A percentile compares a stretch with the other conserved stretches of the same genome.
Conservation (phyloP, 2,888 invertebrate species). For the Automeris io region DNA sequence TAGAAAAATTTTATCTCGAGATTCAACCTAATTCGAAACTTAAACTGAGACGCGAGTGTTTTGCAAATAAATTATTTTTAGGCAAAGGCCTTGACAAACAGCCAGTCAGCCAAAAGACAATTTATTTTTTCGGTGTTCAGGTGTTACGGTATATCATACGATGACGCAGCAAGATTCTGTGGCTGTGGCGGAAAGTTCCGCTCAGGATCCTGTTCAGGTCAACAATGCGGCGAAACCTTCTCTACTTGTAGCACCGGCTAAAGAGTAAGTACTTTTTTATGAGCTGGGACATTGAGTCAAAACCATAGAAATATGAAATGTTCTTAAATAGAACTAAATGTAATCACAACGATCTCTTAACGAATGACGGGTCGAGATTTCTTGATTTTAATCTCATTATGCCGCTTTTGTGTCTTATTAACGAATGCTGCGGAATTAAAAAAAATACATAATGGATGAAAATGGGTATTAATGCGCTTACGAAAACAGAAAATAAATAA, state of each 20-base stretch:
- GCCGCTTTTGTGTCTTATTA: too few species aligned
- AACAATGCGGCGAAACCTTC: conserved; percentile 14
- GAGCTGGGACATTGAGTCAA: too few species aligned
- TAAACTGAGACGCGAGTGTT: conserved; percentile 13
- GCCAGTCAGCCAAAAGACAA: conserved; percentile 18
- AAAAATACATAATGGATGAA: too few species aligned
- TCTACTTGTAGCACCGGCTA: conserved; percentile 12
- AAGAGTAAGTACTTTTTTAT: conserved; percentile 26
- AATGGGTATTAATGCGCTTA: too few species aligned
- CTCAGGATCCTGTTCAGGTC: conserved; percentile 20
- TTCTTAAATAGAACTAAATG: too few species aligned
- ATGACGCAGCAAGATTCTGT: conserved; percentile 54
- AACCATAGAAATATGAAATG: too few species aligned
- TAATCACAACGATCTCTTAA: too few species aligned
- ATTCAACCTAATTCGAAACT: conserved; percentile 9
- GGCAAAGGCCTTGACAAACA: conserved; percentile 12
- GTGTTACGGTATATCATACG: conserved; percentile 24
- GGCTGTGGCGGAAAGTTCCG: conserved; percentile 37
- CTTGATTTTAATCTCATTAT: too few species aligned
- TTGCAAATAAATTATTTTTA: conserved; percentile 19
- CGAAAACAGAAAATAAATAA: too few species aligned
- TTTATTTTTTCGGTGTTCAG: conserved; percentile 20
- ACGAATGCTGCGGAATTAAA: too few species aligned
- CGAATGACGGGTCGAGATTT: too few species aligned
- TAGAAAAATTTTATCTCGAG: too few species aligned